phyloP scores from a whole-genome alignment of 1,140 invertebrate species.

The Conus ventricosus region DNA sequence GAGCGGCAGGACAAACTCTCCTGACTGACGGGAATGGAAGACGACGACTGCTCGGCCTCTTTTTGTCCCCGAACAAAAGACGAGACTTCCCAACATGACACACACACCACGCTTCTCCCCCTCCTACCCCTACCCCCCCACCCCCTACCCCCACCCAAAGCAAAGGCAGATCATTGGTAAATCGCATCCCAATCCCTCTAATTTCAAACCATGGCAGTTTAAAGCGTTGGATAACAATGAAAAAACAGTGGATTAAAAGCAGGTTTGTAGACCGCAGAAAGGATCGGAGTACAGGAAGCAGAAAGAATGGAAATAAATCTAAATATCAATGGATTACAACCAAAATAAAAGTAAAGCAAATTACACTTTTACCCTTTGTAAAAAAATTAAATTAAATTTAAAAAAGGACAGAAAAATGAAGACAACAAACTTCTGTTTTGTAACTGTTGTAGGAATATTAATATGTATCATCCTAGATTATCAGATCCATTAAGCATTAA shows the following conservation, averaged over 20 bases:
- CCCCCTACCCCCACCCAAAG: not conserved
- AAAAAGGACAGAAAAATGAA: no score
- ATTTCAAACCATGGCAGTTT: no score
- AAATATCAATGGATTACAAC: not conserved
- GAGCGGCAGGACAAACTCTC: constrained; percentile 16
- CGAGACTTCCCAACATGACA: not conserved
- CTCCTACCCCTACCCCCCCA: no score
- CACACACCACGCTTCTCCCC: no score
- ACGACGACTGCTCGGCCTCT: constrained; percentile 2
- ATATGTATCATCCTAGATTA: no score
- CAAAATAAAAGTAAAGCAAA: not conserved
- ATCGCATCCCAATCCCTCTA: not conserved
- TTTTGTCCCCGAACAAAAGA: not conserved
- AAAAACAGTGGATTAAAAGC: not conserved
- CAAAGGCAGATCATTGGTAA: not conserved
- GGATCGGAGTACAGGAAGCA: no score
- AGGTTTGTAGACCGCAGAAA: not conserved
- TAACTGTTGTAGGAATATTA: no score
- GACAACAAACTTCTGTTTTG: no score
- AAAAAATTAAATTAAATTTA: no score
- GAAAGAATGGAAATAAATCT: not conserved
- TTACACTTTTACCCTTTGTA: no score
- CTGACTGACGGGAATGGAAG: not conserved
- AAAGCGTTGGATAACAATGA: not conserved
- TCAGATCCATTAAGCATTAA: no score